These are phyloP conservation scores for Diplolepis rosae DNA, from an alignment of 2,888 invertebrate species.

Conservation along the genomic window DNA sequence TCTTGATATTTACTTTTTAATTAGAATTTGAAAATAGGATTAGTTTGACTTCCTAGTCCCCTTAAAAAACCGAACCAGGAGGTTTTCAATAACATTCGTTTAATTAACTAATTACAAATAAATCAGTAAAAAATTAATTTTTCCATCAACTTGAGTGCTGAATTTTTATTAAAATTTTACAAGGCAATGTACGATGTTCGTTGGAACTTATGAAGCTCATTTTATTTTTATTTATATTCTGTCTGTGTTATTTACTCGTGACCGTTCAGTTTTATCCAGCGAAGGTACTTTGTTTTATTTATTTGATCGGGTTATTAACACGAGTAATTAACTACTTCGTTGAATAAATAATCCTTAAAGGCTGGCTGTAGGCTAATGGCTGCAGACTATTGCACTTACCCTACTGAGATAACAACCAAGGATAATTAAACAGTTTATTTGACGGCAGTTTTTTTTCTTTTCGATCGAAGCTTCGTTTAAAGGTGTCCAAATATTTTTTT, in stretches of 20 bases:
- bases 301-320: slow-evolving; percentile 27
- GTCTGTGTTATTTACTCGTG: background rate
- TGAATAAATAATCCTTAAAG: slow-evolving; percentile 23
- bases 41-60: too few species aligned
- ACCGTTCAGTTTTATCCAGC: slow-evolving; percentile 12
- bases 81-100: too few species aligned
- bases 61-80: too few species aligned
- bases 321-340: slow-evolving; percentile 22
- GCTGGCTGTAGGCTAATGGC: slow-evolving; percentile 9
- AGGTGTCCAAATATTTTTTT: too few species aligned
- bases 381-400: slow-evolving; percentile 18
- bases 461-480: background rate
- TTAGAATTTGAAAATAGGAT: too few species aligned
- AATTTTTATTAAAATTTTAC: background rate
- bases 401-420: slow-evolving; percentile 23
- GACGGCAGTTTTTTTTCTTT: slow-evolving; percentile 8
- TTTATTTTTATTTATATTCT: slow-evolving; percentile 7
- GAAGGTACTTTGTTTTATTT: slow-evolving; percentile 18
- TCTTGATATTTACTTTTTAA: too few species aligned
- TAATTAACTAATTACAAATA: too few species aligned
- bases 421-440: slow-evolving; percentile 21
- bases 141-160: too few species aligned
- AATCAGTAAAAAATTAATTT: too few species aligned
- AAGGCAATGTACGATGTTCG: background rate
- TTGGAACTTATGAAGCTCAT: background rate